Evolutionary conservation across 1,140 invertebrate species (phyloP).

Genomic region (Micrasema minimum): DNA sequence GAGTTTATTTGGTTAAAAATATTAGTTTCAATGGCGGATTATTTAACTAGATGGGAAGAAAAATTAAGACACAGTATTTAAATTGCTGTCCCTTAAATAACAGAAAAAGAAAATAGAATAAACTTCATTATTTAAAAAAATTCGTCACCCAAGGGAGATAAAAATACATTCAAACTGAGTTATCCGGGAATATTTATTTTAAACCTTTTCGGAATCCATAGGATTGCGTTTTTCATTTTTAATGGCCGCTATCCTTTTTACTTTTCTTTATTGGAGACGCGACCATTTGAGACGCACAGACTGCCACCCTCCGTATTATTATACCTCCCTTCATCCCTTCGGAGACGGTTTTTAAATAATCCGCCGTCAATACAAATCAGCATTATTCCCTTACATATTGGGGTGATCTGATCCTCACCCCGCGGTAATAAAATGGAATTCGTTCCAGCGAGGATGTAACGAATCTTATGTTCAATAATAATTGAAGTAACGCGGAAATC

Average conservation of each 20-base stretch:
- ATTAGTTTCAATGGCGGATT: too few species aligned
- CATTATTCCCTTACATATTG: conserved; percentile 51
- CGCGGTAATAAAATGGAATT: conserved; percentile 51
- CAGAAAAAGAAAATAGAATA: too few species aligned
- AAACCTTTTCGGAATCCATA: too few species aligned
- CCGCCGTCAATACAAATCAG: conserved; percentile 54
- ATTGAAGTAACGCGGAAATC: conserved; percentile 20
- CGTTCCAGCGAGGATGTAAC: conserved; percentile 42
- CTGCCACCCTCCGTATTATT: background rate
- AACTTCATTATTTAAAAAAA: too few species aligned
- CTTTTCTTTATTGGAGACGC: conserved; percentile 41
- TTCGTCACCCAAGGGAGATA: too few species aligned
- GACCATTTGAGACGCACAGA: conserved; percentile 13
- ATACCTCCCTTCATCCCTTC: conserved; percentile 7
- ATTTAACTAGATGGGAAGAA: too few species aligned
- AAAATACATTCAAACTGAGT: too few species aligned
- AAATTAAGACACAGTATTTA: too few species aligned
- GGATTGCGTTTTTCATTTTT: too few species aligned
- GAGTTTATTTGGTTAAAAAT: too few species aligned
- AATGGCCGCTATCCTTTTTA: background rate
- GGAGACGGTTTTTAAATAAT: conserved; percentile 50
- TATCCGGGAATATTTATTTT: too few species aligned
- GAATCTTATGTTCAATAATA: conserved; percentile 30
- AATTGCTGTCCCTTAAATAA: too few species aligned
- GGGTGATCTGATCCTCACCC: conserved; percentile 39